Evolutionary conservation across 2,797 vertebrate species (phyloP).

Genomic region (Alosa sapidissima): DNA sequence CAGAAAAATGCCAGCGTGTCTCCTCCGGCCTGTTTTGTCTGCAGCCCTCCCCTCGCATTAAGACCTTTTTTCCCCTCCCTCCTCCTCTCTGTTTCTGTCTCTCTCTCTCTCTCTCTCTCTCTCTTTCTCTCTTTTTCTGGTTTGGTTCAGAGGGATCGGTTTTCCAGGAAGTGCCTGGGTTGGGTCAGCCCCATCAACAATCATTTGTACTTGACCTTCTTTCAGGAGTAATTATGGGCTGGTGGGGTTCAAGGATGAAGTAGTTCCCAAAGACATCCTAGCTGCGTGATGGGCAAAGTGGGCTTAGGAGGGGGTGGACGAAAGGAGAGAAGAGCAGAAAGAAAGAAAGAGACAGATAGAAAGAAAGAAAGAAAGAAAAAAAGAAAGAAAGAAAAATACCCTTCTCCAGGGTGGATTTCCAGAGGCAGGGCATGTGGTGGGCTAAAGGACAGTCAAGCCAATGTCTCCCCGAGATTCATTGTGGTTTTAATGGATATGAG

Average conservation of each 20-base stretch:
- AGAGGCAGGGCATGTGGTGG: slow-evolving; percentile 23
- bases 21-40: slow-evolving; percentile 51
- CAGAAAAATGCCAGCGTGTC: slow-evolving; percentile 47
- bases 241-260: slow-evolving; percentile 42
- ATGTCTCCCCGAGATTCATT: slow-evolving; percentile 42
- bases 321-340: neutral
- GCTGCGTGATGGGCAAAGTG: slow-evolving; percentile 30
- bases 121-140: slow-evolving; percentile 27
- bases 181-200: slow-evolving; percentile 49
- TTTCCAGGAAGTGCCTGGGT: slow-evolving; percentile 50
- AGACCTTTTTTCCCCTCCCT: slow-evolving; percentile 8
- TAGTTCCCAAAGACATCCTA: slow-evolving; percentile 42
- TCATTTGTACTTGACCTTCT: slow-evolving; percentile 48
- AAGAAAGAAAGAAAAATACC: slow-evolving; percentile 6
- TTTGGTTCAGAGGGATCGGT: slow-evolving; percentile 50
- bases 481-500: slow-evolving; percentile 47
- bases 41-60: slow-evolving; percentile 39
- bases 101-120: neutral
- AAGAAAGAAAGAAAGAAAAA: neutral
- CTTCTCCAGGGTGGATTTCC: slow-evolving; percentile 1
- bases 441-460: slow-evolving; percentile 33
- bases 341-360: neutral
- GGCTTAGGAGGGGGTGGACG: neutral
- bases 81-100: neutral
- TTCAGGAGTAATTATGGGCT: slow-evolving; percentile 50